Evolutionary conservation across 2,888 invertebrate species (phyloP), one percentile per base, ranked within the genome.

Genomic region (Steinernema carpocapsae): DNA sequence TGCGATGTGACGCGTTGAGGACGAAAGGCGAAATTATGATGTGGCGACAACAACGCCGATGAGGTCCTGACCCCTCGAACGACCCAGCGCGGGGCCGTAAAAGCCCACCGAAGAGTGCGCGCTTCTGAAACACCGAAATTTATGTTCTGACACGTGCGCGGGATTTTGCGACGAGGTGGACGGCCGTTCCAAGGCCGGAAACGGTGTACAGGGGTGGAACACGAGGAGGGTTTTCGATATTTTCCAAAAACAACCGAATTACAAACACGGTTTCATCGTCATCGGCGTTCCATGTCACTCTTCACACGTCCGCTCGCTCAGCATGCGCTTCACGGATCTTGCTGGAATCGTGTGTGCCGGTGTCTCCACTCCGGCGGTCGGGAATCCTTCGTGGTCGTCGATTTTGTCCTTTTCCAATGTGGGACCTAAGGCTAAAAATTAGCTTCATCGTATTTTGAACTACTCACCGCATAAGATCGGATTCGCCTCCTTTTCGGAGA

Each of bases 21-120:
- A 56, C 56, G 56, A 14, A 48, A 26, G 56, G 32, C 64, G 64
- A 26, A 64, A 64, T 64, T 64, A 64, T 64, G 64, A 64, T 64
- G 32, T 64, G 64, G 64, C 64, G 64, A 64, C 64, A 64, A 64
- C 64, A 64, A 32, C 29, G 32, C 17, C 64, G 64, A 64, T 64
- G 64, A 64, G 64, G 32, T 64, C 17, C 17, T 64, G 64, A 64
- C 64, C 64, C 26, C 64, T 64, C 17, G 17, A 29, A 64, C 32
- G 64, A 64, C 64, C 64, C 29, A 64, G 10, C 29, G 56, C 56
- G 17, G 37, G 64, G 64, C 64, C 32, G 32, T 64, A 64, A 64
- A 64, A 22, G 17, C 17, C 56, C 14, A 3, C 56, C 56, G 14
- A 56, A 14, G 52, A n/a, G 52, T 6, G 32, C n/a, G 64, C 19